These are phyloP conservation scores for Gallinago jamesoni DNA, from an alignment of 2,113 vertebrate species.

Conservation along the genomic window DNA sequence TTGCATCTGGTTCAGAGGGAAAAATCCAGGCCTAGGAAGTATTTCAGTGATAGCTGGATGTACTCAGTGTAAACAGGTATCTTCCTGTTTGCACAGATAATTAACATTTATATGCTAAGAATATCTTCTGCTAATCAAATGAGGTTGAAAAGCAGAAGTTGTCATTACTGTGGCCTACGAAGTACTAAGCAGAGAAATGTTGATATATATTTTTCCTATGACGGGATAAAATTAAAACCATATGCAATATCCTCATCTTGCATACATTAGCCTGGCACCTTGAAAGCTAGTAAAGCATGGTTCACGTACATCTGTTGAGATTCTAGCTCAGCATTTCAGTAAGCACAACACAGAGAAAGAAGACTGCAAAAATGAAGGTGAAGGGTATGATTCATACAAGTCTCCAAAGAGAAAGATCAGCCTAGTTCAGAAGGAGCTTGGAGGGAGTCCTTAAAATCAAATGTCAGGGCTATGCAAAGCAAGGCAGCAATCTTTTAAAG, in stretches of 20 bases:
- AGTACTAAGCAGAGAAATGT: neutral
- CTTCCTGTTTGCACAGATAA: conserved; percentile 42
- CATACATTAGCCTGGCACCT: neutral
- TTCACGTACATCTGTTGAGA: neutral
- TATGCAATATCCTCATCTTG: neutral
- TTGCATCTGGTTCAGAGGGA: conserved; percentile 63
- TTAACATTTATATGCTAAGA: conserved; percentile 3
- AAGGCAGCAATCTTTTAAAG: neutral
- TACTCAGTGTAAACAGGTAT: conserved; percentile 31
- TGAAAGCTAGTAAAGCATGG: neutral
- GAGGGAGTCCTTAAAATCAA: neutral
- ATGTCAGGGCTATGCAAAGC: neutral
- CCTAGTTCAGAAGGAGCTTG: neutral
- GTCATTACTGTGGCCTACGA: neutral
- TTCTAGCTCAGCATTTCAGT: neutral
- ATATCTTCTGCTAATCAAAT: conserved; percentile 6
- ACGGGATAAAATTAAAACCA: neutral
- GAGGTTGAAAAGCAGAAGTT: conserved; percentile 7
- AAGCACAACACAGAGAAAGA: neutral
- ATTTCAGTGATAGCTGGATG: conserved; percentile 35
- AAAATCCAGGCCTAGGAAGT: conserved; percentile 51
- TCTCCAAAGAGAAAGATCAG: neutral
- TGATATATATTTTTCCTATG: neutral
- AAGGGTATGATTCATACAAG: neutral
- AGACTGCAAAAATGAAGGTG: neutral